A percentile compares a stretch with the other conserved stretches of the same genome.
phyloP scores from a whole-genome alignment of 2,797 vertebrate genomes.

The Cryptoprocta ferox region DNA sequence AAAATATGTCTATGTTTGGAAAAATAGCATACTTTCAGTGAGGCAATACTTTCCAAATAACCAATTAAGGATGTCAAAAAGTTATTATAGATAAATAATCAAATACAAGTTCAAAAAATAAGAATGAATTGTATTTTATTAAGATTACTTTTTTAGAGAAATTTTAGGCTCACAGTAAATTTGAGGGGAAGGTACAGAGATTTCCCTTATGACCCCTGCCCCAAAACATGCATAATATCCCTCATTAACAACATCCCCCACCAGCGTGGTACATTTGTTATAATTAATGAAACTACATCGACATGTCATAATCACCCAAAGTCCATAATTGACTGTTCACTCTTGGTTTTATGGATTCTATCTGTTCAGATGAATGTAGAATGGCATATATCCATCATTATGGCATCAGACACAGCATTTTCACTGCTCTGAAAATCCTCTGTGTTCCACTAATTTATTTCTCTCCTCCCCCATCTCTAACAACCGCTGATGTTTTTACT shows the following conservation, averaged over 20 bases:
- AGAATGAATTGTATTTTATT: background rate
- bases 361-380: background rate
- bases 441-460: no score
- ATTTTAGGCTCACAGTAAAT: background rate
- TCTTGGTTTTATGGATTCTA: background rate
- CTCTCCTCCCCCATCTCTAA: background rate
- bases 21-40: background rate
- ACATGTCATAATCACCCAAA: background rate
- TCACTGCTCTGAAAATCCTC: background rate
- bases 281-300: background rate
- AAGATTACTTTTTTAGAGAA: background rate
- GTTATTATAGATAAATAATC: background rate
- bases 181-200: background rate
- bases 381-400: background rate
- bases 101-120: background rate
- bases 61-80: background rate
- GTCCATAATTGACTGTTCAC: background rate
- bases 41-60: background rate
- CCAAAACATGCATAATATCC: background rate
- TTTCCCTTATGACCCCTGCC: background rate
- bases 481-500: background rate
- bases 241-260: no score
- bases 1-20: background rate
- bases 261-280: background rate
- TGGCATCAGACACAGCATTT: background rate